Evolutionary conservation across 2,888 invertebrate species (phyloP).

Genomic region (Atethmia centrago): DNA sequence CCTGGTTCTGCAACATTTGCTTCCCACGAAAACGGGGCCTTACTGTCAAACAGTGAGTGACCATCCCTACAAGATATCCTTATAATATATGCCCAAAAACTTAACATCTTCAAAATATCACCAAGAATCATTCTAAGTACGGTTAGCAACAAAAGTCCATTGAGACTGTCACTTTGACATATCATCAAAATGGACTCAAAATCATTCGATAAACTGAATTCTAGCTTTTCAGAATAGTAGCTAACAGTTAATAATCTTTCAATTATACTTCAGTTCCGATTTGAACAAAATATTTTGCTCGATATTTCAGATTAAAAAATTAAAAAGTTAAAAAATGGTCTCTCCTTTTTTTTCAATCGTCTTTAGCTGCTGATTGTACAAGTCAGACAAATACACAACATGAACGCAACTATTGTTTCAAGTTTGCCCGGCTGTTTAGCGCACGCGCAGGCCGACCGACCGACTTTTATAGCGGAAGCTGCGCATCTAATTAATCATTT

Average conservation of each 20-base stretch:
- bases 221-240: neutral
- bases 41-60: neutral
- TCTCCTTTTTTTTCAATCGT: neutral
- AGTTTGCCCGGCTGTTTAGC: constrained; percentile 67
- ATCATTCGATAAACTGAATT: neutral
- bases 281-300: neutral
- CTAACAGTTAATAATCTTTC: neutral
- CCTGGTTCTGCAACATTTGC: neutral
- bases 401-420: constrained; percentile 57
- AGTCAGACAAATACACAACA: neutral
- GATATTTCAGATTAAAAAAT: neutral
- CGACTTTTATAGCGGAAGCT: constrained; percentile 71
- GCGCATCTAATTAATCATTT: constrained; percentile 72
- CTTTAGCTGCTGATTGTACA: neutral
- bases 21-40: neutral
- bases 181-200: neutral
- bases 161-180: neutral
- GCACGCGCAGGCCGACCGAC: constrained; percentile 43
- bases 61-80: neutral
- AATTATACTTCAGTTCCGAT: neutral
- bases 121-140: neutral
- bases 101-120: constrained; percentile 18
- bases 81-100: constrained; percentile 22
- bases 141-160: neutral
- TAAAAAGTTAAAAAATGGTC: neutral